Percentiles rank a stretch among this genome's conserved stretches.
Conservation (phyloP, 2,888 invertebrate genomes). For the Melieria omissa region DNA sequence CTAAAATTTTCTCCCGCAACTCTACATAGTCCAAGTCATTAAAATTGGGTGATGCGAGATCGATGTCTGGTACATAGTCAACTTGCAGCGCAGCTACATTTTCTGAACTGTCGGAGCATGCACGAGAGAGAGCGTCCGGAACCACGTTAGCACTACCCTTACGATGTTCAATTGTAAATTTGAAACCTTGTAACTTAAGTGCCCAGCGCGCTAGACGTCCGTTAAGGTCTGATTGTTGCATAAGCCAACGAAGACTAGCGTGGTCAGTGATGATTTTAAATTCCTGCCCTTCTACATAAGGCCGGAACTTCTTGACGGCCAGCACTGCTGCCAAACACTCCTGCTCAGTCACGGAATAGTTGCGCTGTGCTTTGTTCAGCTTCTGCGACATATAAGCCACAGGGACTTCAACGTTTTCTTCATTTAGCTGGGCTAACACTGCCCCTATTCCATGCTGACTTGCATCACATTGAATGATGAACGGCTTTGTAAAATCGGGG, state of each 20-base stretch:
- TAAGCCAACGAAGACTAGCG: conserved; percentile 49
- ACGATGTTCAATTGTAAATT: conserved; percentile 29
- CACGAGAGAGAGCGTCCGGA: too few relatives aligned
- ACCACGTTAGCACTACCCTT: too few relatives aligned
- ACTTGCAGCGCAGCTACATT: too few relatives aligned
- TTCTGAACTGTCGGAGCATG: too few relatives aligned
- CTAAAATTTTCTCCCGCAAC: too few relatives aligned
- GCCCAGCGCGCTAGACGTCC: conserved; percentile 50
- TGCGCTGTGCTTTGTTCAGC: conserved; percentile 36
- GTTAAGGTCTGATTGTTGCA: conserved; percentile 48
- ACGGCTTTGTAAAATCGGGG: conserved; percentile 38
- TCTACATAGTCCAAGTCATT: too few relatives aligned
- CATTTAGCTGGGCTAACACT: conserved; percentile 35
- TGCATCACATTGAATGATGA: conserved; percentile 42
- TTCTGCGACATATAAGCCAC: conserved; percentile 37
- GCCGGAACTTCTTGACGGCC: conserved; percentile 36
- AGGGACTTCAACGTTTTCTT: conserved; percentile 29
- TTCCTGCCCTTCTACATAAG: conserved; percentile 31
- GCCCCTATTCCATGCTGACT: conserved; percentile 34
- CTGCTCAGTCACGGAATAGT: conserved; percentile 39
- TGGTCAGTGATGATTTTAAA: conserved; percentile 49
- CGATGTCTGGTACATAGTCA: too few relatives aligned
- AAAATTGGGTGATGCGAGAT: too few relatives aligned
- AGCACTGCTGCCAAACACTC: conserved; percentile 43
- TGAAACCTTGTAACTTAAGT: conserved; percentile 25